Evolutionary conservation across 2,888 invertebrate species (phyloP).

Genomic region (Pollenia labialis): DNA sequence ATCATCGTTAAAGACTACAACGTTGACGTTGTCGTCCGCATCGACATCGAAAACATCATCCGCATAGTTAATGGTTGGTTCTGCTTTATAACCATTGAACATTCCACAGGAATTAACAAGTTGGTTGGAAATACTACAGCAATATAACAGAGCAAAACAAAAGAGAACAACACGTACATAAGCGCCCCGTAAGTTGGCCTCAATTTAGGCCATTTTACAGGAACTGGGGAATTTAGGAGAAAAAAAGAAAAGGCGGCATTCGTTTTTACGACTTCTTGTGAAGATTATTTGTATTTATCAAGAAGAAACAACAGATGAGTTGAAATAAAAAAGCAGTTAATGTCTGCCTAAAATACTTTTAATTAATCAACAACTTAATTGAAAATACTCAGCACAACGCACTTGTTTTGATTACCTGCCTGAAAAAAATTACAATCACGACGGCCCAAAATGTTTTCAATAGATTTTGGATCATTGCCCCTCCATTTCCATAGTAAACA

Average conservation of each 20-base stretch:
- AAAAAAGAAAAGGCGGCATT: background rate
- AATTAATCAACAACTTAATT: conserved; percentile 49
- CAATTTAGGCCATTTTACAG: conserved; percentile 46
- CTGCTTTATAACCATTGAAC: conserved; percentile 62
- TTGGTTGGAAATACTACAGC: conserved; percentile 48
- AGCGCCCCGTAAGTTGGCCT: conserved; percentile 50
- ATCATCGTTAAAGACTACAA: conserved; percentile 20
- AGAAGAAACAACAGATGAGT: background rate
- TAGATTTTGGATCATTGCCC: background rate
- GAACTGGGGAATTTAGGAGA: background rate
- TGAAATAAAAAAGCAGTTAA: conserved; percentile 53
- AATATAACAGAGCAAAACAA: background rate
- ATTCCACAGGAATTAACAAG: conserved; percentile 67
- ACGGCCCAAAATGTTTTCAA: conserved; percentile 2
- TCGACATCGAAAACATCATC: conserved; percentile 34
- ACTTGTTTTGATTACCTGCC: background rate
- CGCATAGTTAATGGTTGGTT: conserved; percentile 43
- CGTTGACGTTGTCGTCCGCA: conserved; percentile 34
- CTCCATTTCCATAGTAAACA: conserved; percentile 1
- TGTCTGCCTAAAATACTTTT: conserved; percentile 48
- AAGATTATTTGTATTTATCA: background rate
- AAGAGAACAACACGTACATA: conserved; percentile 2
- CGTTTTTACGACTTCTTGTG: background rate
- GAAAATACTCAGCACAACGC: conserved; percentile 19
- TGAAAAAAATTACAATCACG: background rate